A percentile compares a stretch with the other conserved stretches of the same genome.
Evolutionary conservation across 2,113 vertebrate species (phyloP).

Genomic region (Malurus elegans): DNA sequence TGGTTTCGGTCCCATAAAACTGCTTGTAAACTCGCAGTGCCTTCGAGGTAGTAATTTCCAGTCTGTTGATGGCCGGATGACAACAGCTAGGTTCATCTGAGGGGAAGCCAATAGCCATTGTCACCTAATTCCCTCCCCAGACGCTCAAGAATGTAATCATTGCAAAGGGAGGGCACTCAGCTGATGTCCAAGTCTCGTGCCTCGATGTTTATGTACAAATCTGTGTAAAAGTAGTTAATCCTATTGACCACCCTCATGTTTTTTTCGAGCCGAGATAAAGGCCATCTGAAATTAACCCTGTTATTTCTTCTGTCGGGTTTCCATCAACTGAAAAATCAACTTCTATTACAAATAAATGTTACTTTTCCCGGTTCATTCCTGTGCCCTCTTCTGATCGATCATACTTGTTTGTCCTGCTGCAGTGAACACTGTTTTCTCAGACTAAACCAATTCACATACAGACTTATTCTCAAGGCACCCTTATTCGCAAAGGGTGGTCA

Average conservation of each 20-base stretch:
- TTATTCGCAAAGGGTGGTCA: neutral
- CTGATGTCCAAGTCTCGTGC: neutral
- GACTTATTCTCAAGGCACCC: neutral
- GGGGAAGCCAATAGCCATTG: neutral
- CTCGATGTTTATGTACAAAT: neutral
- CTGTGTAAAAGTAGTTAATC: slow-evolving; percentile 30
- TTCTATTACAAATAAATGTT: neutral
- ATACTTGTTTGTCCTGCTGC: neutral
- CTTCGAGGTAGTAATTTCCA: neutral
- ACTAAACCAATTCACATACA: neutral
- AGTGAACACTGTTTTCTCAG: neutral
- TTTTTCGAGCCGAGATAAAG: neutral
- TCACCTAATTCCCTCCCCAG: slow-evolving; percentile 5
- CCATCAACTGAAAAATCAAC: neutral
- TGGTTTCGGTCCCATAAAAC: neutral
- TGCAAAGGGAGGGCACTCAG: neutral
- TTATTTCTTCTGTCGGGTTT: neutral
- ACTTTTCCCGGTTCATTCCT: neutral
- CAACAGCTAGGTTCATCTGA: slow-evolving; percentile 28
- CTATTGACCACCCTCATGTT: neutral
- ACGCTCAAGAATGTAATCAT: neutral
- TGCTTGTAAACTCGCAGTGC: neutral
- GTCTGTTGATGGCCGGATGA: neutral
- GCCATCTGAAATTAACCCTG: neutral
- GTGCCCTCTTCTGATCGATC: neutral